Conservation (phyloP, 2,888 invertebrate genomes). For the Cheilosia scutellata region DNA sequence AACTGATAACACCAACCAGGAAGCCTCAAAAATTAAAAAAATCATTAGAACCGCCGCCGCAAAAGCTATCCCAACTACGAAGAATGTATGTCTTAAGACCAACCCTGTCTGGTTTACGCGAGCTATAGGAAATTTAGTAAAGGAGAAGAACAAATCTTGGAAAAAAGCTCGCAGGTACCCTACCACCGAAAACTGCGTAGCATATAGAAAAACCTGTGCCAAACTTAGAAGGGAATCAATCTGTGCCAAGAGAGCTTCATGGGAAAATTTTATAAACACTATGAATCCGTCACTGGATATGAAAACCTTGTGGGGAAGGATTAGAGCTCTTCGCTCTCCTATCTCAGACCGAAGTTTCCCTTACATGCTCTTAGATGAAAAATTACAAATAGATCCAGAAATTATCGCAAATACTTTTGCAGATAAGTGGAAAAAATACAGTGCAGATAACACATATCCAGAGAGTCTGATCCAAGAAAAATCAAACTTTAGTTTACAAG, state of each 20-base stretch:
- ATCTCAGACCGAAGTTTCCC: conserved; percentile 10
- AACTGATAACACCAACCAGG: conserved; percentile 1
- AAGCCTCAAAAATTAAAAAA: conserved; percentile 26
- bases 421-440: too few relatives aligned
- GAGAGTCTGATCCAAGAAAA: too few relatives aligned
- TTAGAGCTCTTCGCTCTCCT: conserved; percentile 13
- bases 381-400: conserved; percentile 4
- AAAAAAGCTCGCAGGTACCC: not conserved
- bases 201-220: not conserved
- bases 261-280: conserved; percentile 8
- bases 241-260: not conserved
- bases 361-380: not conserved
- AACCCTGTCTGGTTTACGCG: conserved; percentile 14
- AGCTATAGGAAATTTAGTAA: conserved; percentile 3
- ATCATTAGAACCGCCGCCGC: conserved; percentile 26
- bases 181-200: not conserved
- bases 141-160: conserved; percentile 9
- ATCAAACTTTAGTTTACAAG: too few relatives aligned
- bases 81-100: not conserved
- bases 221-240: conserved; percentile 15
- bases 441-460: too few relatives aligned
- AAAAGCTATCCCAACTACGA: conserved; percentile 5
- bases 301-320: conserved; percentile 14
- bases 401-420: not conserved
- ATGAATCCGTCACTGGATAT: conserved; percentile 17